A percentile compares a stretch with the other conserved stretches of the same genome.
Evolutionary conservation across 2,888 invertebrate genomes (phyloP).

Genomic region (Pammene aurita): DNA sequence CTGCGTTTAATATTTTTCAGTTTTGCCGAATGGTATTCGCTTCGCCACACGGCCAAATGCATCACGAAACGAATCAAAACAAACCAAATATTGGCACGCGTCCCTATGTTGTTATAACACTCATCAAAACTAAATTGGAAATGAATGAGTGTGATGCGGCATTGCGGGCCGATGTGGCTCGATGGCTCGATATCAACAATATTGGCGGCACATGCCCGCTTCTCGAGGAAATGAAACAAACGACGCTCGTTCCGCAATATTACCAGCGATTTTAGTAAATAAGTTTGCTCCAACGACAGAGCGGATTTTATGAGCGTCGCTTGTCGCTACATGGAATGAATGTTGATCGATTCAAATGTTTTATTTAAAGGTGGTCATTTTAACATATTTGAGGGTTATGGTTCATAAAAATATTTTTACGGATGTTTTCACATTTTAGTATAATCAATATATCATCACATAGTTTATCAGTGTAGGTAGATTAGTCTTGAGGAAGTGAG

Average conservation of each 20-base stretch:
- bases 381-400: not conserved
- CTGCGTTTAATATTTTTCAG: not conserved
- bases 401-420: no score
- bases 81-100: conserved; percentile 48
- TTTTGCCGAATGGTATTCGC: conserved; percentile 4
- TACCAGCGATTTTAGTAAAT: conserved; percentile 50
- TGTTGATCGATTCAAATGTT: conserved; percentile 24
- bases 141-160: conserved; percentile 64
- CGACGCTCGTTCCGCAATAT: conserved; percentile 62
- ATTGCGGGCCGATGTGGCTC: conserved; percentile 44
- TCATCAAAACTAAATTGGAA: conserved; percentile 74
- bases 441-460: no score
- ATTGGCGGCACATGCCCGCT: conserved; percentile 50
- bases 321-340: conserved; percentile 25
- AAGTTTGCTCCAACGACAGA: conserved; percentile 55
- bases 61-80: conserved; percentile 44
- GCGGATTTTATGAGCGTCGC: conserved; percentile 52
- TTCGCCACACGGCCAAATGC: conserved; percentile 10
- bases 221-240: conserved; percentile 57
- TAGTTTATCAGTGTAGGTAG: no score
- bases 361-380: conserved; percentile 19
- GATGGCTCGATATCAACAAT: conserved; percentile 53
- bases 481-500: no score
- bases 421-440: no score
- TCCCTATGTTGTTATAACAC: conserved; percentile 67